Evolutionary conservation across 2,113 vertebrate genomes (phyloP).

Genomic region (Symphodus melops): DNA sequence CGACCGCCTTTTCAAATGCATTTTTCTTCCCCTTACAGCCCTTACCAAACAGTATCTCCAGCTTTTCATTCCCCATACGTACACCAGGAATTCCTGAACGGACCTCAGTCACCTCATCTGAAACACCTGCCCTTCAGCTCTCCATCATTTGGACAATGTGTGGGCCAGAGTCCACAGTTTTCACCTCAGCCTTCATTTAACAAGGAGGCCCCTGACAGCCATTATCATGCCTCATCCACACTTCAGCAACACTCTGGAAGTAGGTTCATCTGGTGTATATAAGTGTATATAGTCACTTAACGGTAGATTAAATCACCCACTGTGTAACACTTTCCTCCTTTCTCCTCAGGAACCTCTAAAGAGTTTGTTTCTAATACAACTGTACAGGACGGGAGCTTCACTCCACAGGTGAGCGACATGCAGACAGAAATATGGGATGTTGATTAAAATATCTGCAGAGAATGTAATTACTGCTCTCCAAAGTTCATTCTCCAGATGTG

Average conservation of each 20-base stretch:
- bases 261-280: background rate
- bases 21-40: slow-evolving; percentile 16
- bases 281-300: too few species aligned
- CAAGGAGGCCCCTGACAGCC: background rate
- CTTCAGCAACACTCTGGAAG: slow-evolving; percentile 43
- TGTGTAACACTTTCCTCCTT: background rate
- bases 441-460: background rate
- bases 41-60: slow-evolving; percentile 3
- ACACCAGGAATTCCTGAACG: slow-evolving; percentile 37
- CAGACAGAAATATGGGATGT: background rate
- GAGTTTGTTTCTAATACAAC: slow-evolving; percentile 40
- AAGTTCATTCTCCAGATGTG: too few species aligned
- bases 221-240: background rate
- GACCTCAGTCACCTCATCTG: slow-evolving; percentile 31
- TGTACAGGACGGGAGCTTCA: slow-evolving; percentile 26
- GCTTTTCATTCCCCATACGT: slow-evolving; percentile 15
- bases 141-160: slow-evolving; percentile 15
- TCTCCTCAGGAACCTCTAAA: slow-evolving; percentile 53
- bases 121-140: slow-evolving; percentile 4
- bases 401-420: slow-evolving; percentile 54
- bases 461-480: too few species aligned
- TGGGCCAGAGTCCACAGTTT: slow-evolving; percentile 23
- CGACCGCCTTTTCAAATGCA: slow-evolving; percentile 7
- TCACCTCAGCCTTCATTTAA: slow-evolving; percentile 19
- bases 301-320: too few species aligned